phyloP scores from a whole-genome alignment of 1,140 invertebrate genomes.

The Elymnias hypermnestra region DNA sequence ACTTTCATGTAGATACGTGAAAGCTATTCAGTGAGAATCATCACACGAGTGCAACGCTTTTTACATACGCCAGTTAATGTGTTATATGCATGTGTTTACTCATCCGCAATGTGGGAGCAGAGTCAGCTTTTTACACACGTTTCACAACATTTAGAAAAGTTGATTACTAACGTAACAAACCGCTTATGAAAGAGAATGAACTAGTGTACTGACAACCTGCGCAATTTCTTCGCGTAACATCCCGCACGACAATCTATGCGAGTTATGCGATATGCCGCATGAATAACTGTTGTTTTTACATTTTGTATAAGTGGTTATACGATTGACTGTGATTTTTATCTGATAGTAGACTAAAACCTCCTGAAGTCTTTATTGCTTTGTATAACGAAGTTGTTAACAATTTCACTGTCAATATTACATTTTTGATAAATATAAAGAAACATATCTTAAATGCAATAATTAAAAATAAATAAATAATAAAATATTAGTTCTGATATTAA shows the following conservation, averaged over 20 bases:
- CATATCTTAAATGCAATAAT: too few species aligned
- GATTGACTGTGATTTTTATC: too few species aligned
- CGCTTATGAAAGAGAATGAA: constrained; percentile 71
- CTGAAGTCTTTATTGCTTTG: too few species aligned
- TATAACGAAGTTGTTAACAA: too few species aligned
- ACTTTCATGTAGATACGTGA: too few species aligned
- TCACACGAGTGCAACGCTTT: constrained; percentile 42
- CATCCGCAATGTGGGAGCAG: constrained; percentile 54
- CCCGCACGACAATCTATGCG: constrained; percentile 26
- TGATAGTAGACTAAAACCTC: too few species aligned
- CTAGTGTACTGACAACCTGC: constrained; percentile 41
- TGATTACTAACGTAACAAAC: constrained; percentile 58
- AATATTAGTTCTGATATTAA: too few species aligned
- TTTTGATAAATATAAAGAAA: too few species aligned
- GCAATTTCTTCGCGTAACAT: constrained; percentile 49
- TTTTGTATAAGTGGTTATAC: too few species aligned
- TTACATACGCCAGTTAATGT: constrained; percentile 25
- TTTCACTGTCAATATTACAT: too few species aligned
- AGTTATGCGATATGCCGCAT: constrained; percentile 36
- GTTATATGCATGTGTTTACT: constrained; percentile 43
- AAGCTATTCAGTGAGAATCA: constrained; percentile 43
- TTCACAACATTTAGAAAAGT: constrained; percentile 67
- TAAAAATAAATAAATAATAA: too few species aligned
- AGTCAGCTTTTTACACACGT: constrained; percentile 50
- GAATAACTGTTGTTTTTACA: too few species aligned